Evolutionary conservation across 2,797 vertebrate genomes (phyloP), one percentile per base, ranked within the genome.

Genomic region (Sternarchorhynchus goeldii): DNA sequence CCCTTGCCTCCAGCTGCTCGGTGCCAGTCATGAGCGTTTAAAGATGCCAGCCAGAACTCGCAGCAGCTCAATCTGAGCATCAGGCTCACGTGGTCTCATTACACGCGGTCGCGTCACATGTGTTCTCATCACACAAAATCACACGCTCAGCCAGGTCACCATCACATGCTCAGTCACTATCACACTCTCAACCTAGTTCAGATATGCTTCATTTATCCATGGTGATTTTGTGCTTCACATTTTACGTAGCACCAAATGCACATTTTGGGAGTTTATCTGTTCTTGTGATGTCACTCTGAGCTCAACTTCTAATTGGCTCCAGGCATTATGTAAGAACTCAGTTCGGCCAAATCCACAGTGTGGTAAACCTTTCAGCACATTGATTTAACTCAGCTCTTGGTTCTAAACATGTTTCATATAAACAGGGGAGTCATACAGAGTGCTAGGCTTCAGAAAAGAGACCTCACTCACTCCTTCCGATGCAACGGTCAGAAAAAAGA

Each of bases 11-110:
- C 20, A 62, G 76, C 83, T 70, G 53, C 73, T 79, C 73, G 57
- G 25, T 25, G 20, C 60, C 78, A 41, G 68, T 73, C 20, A 34
- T 36, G 50, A 29, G 18, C 69, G 71, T 86, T 79, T 84, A 74
- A 82, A 83, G 84, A 83, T 77, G 77, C 29, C 74, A 75, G 72
- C 57, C 73, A 86, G 25, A 83, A 86, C 79, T 80, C 18, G 10
- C 58, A 70, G 67, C 80, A 85, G 79, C 73, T 85, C 81, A 31
- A 32, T 75, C 55, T 53, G n/a, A 75, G 62, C 67, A 83, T 67
- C 12, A 57, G 21, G 36, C 29, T 57, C 70, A 39, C 4, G 32
- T n/a, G 65, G 31, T 68, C 29, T 77, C 69, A 36, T 25, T 1
- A 25, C 25, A 25, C 25, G 25, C 25, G 25, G 25, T 25, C 25